These are phyloP conservation scores for Eupithecia pulchellata DNA, from an alignment of 2,888 invertebrate species.

Conservation along the genomic window DNA sequence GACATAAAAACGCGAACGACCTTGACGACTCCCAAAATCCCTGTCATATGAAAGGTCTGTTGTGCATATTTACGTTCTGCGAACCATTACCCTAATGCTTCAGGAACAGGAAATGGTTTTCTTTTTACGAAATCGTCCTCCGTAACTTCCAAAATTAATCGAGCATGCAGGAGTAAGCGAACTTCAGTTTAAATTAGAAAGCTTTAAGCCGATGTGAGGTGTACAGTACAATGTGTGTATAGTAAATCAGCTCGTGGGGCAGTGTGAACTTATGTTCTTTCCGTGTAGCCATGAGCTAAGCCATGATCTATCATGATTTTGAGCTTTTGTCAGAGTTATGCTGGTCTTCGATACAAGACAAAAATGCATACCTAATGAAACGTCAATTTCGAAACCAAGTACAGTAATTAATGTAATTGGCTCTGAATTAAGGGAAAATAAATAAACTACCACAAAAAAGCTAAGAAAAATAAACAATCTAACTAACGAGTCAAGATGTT, in stretches of 20 bases:
- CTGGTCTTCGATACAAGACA: not conserved
- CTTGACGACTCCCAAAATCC: conserved; percentile 14
- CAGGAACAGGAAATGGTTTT: conserved; percentile 20
- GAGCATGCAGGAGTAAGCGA: conserved; percentile 35
- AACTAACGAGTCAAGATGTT: not conserved
- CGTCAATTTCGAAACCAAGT: not conserved
- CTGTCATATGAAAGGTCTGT: conserved; percentile 16
- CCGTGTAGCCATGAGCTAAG: not conserved
- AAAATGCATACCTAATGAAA: not conserved
- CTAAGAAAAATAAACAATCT: no score
- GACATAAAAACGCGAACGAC: conserved; percentile 17
- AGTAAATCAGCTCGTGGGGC: not conserved
- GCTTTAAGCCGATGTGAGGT: not conserved
- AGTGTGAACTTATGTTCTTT: not conserved
- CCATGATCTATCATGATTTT: not conserved
- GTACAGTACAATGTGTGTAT: no score
- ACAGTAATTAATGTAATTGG: no score
- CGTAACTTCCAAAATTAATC: conserved; percentile 14
- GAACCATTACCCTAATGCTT: conserved; percentile 26
- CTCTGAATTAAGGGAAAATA: no score
- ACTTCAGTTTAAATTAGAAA: not conserved
- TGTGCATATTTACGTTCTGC: conserved; percentile 26
- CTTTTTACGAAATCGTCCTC: conserved; percentile 11
- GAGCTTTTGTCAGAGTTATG: not conserved
- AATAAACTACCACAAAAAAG: no score